Percentiles rank a stretch among this genome's conserved stretches.
Evolutionary conservation across 2,888 invertebrate species (phyloP).

Genomic region (Spisula subtruncata): DNA sequence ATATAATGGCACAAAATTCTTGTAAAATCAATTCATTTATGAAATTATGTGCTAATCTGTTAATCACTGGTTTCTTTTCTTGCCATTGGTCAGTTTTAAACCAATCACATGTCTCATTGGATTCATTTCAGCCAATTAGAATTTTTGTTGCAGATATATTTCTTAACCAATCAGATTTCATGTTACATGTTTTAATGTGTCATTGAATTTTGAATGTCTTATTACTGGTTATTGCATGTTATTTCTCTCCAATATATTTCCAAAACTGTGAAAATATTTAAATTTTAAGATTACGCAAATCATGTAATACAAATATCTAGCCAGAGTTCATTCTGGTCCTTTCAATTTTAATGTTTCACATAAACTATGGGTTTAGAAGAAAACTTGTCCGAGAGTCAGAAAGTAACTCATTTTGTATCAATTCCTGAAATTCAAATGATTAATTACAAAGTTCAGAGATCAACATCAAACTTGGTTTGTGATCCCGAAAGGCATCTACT

Average conservation of each 20-base stretch:
- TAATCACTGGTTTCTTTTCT: neutral
- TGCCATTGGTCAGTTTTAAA: slow-evolving; percentile 1
- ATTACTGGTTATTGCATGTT: slow-evolving; percentile 17
- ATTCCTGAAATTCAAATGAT: neutral
- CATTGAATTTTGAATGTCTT: slow-evolving; percentile 22
- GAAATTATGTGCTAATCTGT: neutral
- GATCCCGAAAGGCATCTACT: too few relatives aligned
- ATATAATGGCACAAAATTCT: neutral
- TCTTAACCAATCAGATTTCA: slow-evolving; percentile 36
- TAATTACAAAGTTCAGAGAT: too few relatives aligned
- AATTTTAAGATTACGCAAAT: neutral
- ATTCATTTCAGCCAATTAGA: slow-evolving; percentile 25
- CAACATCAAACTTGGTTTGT: too few relatives aligned
- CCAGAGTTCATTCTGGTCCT: neutral
- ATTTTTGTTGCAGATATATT: neutral
- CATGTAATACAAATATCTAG: neutral
- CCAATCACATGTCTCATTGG: neutral
- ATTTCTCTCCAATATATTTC: slow-evolving; percentile 13
- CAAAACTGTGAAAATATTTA: neutral
- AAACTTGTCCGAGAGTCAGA: neutral
- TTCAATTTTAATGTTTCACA: neutral
- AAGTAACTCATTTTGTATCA: neutral
- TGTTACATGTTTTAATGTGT: slow-evolving; percentile 31
- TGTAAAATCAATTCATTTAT: neutral
- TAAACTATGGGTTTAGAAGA: neutral